Evolutionary conservation across 2,113 vertebrate species (phyloP).

Genomic region (Galemys pyrenaicus): DNA sequence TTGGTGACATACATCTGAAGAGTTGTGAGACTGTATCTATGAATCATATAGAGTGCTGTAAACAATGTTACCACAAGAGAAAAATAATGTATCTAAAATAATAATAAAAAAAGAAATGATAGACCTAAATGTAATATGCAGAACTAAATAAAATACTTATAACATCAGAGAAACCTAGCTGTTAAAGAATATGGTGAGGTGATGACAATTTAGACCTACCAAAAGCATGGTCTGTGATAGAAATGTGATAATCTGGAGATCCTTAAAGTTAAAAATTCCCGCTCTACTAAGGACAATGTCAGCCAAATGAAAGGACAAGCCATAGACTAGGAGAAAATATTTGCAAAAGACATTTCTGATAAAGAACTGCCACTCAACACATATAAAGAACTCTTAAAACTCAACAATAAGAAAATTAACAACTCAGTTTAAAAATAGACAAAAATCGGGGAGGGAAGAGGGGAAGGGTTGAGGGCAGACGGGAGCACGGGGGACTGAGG

Average conservation of each 20-base stretch:
- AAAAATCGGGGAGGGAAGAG: too few species aligned
- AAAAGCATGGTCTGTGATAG: neutral
- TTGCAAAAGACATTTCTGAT: neutral
- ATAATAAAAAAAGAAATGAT: neutral
- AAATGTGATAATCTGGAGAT: neutral
- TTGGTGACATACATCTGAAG: too few species aligned
- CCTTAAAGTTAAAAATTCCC: neutral
- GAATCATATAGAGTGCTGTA: too few species aligned
- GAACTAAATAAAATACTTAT: neutral
- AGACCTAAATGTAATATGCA: neutral
- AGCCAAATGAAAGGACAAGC: conserved; percentile 11
- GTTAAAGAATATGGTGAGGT: neutral
- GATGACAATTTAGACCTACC: neutral
- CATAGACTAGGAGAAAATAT: neutral
- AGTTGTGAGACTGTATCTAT: too few species aligned
- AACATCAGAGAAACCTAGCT: neutral
- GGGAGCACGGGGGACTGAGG: too few species aligned
- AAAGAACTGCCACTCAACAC: neutral
- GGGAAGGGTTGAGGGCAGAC: too few species aligned
- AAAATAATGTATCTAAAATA: neutral
- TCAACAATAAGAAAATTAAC: neutral
- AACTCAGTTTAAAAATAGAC: neutral
- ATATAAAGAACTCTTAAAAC: neutral
- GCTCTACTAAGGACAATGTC: neutral
- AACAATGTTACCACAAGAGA: too few species aligned